Base-by-base conservation (phyloP, 30 jellyfish, hydroid and myxozoan species). In the Cassiopea andromeda region DNA sequence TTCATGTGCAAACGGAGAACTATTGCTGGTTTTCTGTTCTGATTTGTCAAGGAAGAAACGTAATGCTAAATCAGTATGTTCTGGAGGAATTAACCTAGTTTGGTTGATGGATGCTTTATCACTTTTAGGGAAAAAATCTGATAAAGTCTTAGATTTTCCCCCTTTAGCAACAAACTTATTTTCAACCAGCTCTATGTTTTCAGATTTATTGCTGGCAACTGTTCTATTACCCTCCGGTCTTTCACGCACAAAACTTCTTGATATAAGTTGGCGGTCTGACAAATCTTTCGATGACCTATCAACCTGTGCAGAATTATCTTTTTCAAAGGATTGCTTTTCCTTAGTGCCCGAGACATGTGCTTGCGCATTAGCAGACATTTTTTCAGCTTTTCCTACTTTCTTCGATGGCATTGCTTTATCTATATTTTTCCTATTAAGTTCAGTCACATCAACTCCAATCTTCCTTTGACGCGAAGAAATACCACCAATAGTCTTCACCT, bases 41-140 rank as follows among this genome's bases (percentile, higher is more conserved):
- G 79, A 12, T 70, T 70, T 70, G 54, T 70, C 79, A 70, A 70
- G 27, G 79, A 19, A 70, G 38, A 18, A 70, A 43, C 54, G 16
- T 16, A 70, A 70, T 43, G 7, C 79, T n/a, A 70, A n/a, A 19
- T 19, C 79, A 70, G 6, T 7, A 19, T 16, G n/a, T 12, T 70
- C n/a, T 54, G 27, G 15, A 7, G 27, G 38, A 27, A 27, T 27
- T 27, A 54, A 6, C 12, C 12, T 10, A 54, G 64, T 6, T 10
- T 54, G 64, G 0, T 10, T 54, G 0, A 54, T 3, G 7, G 64
- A 3, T 10, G 64, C 12, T 10, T 6, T 54, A 54, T 54, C 64
- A 54, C 12, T 10, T 54, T 10, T 10, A 54, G 64, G 10, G 64
- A 54, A 6, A 54, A 54, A 54, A 54, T 54, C 64, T 54, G 64